Evolutionary conservation across 2,113 vertebrate genomes (phyloP).

Genomic region (Condylura cristata): DNA sequence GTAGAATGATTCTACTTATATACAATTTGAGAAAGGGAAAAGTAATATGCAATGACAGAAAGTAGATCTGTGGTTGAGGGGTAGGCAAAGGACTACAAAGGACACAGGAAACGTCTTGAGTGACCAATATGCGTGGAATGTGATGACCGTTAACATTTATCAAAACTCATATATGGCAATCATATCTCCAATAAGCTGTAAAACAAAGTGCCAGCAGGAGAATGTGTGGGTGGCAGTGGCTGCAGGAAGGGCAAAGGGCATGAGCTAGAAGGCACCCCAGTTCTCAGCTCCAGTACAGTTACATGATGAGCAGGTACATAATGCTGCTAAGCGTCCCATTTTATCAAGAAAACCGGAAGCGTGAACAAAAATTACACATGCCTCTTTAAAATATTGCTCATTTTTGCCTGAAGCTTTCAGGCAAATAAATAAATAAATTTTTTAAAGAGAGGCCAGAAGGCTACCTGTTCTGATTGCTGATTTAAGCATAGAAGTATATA

Average conservation of each 20-base stretch:
- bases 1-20: not conserved
- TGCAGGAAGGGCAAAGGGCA: not conserved
- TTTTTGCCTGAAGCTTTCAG: not conserved
- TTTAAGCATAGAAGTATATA: too few species aligned
- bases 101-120: not conserved
- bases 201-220: not conserved
- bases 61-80: not conserved
- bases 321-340: not conserved
- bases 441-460: not conserved
- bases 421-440: not conserved
- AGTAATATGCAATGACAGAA: not conserved
- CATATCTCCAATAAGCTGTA: not conserved
- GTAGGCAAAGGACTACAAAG: too few species aligned
- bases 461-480: not conserved
- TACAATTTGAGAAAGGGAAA: not conserved
- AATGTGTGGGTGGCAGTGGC: not conserved
- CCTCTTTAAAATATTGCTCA: not conserved
- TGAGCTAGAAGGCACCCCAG: not conserved
- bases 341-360: not conserved
- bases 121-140: too few species aligned
- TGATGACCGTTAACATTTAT: not conserved
- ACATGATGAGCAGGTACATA: rapidly evolving
- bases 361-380: not conserved
- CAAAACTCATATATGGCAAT: not conserved
- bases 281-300: not conserved